Evolutionary conservation across 2,113 vertebrate genomes (phyloP).

Genomic region (Archilochus colubris): DNA sequence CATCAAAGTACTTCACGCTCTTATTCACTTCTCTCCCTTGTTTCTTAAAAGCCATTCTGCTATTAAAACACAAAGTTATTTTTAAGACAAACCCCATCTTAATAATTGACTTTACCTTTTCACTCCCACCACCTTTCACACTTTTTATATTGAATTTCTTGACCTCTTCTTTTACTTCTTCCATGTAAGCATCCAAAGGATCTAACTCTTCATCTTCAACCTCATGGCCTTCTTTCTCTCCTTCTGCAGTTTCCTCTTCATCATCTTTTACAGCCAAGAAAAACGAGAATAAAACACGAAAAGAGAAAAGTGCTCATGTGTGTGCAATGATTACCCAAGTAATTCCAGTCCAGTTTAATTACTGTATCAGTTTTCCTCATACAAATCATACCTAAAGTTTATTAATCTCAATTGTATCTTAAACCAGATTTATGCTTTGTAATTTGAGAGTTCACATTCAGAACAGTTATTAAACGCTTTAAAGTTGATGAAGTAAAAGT

Average conservation of each 20-base stretch:
- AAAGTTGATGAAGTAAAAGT: background rate
- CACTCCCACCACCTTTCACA: conserved; percentile 87
- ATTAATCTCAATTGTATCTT: background rate
- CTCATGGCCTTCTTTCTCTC: conserved; percentile 83
- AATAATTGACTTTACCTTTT: conserved; percentile 83
- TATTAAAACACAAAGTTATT: background rate
- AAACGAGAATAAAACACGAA: background rate
- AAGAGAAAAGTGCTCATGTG: background rate
- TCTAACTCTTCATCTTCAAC: conserved; percentile 90
- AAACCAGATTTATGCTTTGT: background rate
- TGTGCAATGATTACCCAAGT: background rate
- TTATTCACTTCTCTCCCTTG: background rate
- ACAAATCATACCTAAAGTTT: background rate
- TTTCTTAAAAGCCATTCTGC: background rate
- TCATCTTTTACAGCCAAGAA: conserved; percentile 70
- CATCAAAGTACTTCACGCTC: background rate
- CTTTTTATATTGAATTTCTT: conserved; percentile 99
- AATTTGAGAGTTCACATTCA: background rate
- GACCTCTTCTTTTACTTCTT: conserved; percentile 98
- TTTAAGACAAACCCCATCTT: background rate
- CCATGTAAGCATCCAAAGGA: conserved; percentile 97
- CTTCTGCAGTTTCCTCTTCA: conserved; percentile 83
- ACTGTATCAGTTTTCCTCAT: background rate
- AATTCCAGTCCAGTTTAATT: background rate
- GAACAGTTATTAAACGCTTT: background rate